A percentile compares a stretch with the other conserved stretches of the same genome.
phyloP scores from a whole-genome alignment of 2,888 invertebrate species.

The Pilophorus perplexus region DNA sequence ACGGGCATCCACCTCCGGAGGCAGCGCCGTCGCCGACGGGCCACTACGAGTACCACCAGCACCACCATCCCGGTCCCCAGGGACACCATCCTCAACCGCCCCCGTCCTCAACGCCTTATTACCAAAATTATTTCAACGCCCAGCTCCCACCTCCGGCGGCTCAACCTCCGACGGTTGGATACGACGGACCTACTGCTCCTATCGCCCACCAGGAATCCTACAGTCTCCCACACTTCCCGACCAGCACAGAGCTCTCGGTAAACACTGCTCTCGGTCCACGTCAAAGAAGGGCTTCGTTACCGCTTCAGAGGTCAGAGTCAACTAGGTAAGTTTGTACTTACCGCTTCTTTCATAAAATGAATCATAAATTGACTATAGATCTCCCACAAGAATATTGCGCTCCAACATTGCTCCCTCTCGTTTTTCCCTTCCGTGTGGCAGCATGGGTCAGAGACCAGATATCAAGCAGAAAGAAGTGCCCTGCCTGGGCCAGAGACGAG shows the following conservation, averaged over 20 bases:
- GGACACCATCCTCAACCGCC: slow-evolving; percentile 54
- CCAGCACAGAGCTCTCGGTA: slow-evolving; percentile 64
- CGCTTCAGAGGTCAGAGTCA: slow-evolving; percentile 76
- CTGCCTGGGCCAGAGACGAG: no score
- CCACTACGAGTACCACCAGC: slow-evolving; percentile 50
- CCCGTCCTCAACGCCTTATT: slow-evolving; percentile 49
- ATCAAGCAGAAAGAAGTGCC: no score
- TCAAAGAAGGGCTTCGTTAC: slow-evolving; percentile 71
- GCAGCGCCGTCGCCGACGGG: slow-evolving; percentile 45
- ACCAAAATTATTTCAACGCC: slow-evolving; percentile 52
- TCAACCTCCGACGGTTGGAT: slow-evolving; percentile 14
- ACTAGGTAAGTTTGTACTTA: slow-evolving; percentile 56
- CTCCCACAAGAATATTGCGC: no score
- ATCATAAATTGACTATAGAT: background rate
- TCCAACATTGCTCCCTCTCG: no score
- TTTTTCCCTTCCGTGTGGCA: no score
- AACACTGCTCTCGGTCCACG: slow-evolving; percentile 61
- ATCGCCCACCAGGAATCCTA: slow-evolving; percentile 64
- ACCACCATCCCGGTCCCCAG: slow-evolving; percentile 56
- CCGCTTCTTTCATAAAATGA: background rate
- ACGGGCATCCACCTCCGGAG: slow-evolving; percentile 26
- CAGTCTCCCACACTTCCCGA: slow-evolving; percentile 69
- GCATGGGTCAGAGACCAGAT: no score
- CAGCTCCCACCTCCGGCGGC: slow-evolving; percentile 55
- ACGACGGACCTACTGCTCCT: slow-evolving; percentile 52